Percentiles rank a stretch among this genome's conserved stretches.
These are phyloP conservation scores for Herpetotheres cachinnans DNA, from an alignment of 2,113 vertebrate species.

Conservation along the genomic window DNA sequence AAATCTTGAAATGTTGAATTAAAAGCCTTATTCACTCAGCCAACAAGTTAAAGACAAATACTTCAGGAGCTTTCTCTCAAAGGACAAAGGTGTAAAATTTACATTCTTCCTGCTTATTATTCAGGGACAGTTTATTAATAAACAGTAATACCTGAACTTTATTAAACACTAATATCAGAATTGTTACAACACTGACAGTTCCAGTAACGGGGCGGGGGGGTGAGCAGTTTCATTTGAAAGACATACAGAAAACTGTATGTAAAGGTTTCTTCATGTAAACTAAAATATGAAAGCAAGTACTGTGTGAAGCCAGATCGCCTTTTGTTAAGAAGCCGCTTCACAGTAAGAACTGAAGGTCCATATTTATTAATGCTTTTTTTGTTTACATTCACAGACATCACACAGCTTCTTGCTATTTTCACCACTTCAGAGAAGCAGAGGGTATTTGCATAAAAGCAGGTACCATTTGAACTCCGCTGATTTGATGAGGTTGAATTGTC, in stretches of 20 bases:
- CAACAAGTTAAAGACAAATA: not conserved
- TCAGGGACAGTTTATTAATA: not conserved
- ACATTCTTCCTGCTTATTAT: not conserved
- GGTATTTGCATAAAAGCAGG: conserved; percentile 4
- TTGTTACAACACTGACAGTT: not conserved
- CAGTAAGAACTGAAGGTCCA: not conserved
- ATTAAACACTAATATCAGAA: not conserved
- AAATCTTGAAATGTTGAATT: not conserved
- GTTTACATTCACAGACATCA: not conserved
- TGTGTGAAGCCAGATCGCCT: not conserved
- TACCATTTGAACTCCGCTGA: not conserved
- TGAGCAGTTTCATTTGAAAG: not conserved
- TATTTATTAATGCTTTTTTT: not conserved
- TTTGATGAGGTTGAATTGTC: not conserved
- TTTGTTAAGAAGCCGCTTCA: not conserved
- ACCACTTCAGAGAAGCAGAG: not conserved
- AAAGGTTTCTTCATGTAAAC: not conserved
- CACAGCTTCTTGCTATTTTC: not conserved
- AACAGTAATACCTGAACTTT: not conserved
- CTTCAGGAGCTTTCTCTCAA: not conserved
- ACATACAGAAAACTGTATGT: not conserved
- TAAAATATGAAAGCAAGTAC: not conserved
- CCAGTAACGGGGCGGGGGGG: not conserved
- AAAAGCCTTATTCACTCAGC: not conserved
- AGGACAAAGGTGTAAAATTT: not conserved